Base-by-base conservation (phyloP, 2,888 invertebrate species). In the Andrena camellia region DNA sequence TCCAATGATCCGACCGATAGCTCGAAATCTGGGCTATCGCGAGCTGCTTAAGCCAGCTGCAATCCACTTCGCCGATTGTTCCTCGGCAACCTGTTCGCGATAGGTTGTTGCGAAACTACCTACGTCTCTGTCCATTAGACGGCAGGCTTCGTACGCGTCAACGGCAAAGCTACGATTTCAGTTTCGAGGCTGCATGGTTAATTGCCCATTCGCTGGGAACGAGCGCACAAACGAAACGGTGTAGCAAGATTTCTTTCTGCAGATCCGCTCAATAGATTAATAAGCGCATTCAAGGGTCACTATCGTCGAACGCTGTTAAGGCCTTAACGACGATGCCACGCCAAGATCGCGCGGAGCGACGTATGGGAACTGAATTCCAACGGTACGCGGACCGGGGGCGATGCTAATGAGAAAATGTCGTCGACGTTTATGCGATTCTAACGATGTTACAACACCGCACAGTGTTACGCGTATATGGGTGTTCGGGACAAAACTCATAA, bases 231-330 rank as follows among this genome's bases (percentile, higher is more conserved):
- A 77, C 69, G 76, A 70, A 82, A 60, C 80, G 74, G 72, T 70
- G 62, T 67, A 54, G 33, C 72, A 77, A 77, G 83, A 87, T 86
- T 90, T 84, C 89, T 86, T 86, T 89, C 85, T 81, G 84, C 68
- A 79, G 88, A 86, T 86, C 80, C 86, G 80, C 86, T 90, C 86
- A 88, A 91, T 89, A 79, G 90, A 92, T 91, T 92, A 91, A 91
- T 89, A 88, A 88, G 86, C 75, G 84, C 86, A 88, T 88, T 87
- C 86, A 87, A 69, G 83, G 90, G 90, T 90, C 90, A 90, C 85
- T 89, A 90, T 81, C 90, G 85, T 76, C 82, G 67, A 60, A 64
- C 75, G 79, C 80, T 79, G 80, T 88, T 83, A 86, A 86, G 75
- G 74, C 82, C 26, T 84, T 74, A 76, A 79, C 84, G 78, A 78